Evolutionary conservation across 2,888 invertebrate genomes (phyloP), one percentile per base, ranked within the genome.

Genomic region (Drosophila tripunctata): DNA sequence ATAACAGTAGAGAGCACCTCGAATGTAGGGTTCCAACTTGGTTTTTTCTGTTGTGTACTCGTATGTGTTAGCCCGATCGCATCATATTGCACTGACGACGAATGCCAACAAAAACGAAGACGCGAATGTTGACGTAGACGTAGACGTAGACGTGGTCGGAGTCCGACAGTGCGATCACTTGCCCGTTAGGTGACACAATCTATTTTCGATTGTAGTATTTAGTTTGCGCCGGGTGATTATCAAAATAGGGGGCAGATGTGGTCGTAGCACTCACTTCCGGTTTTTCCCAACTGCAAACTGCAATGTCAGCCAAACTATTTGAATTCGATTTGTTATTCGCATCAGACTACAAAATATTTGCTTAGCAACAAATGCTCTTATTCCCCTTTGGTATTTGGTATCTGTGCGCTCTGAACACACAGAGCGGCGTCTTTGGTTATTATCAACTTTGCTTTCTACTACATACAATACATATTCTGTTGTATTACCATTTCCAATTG

Each of bases 141-240:
- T 10, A 17, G 33, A 36, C 15, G 4, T 15, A 22, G 36, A 58
- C 61, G 30, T 41, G 31, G 62, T 60, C 56, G 51, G 24, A 67
- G 65, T 54, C 33, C 47, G 35, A 35, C 57, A 40, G 48, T 55
- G 14, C 47, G 76, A 78, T 80, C 83, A 82, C 69, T 68, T 60
- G 72, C 48, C 72, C 63, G 50, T 73, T 83, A 69, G 73, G 73
- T 85, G 86, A 57, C 57, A 73, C 65, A 78, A 64, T 80, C 86
- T 80, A 85, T 80, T 81, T 81, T 75, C 52, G 75, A 75, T 73
- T 73, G 64, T 27, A 27, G 3, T 68, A 64, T 60, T 50, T 35
- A 21, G 51, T 67, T 58, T 51, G 50, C 36, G 54, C 36, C 41
- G 47, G 60, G 44, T 48, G 27, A 14, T 33, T 24, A 22, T 43